phyloP scores from a whole-genome alignment of 2,888 invertebrate genomes.

The Cryptosula pallasiana region DNA sequence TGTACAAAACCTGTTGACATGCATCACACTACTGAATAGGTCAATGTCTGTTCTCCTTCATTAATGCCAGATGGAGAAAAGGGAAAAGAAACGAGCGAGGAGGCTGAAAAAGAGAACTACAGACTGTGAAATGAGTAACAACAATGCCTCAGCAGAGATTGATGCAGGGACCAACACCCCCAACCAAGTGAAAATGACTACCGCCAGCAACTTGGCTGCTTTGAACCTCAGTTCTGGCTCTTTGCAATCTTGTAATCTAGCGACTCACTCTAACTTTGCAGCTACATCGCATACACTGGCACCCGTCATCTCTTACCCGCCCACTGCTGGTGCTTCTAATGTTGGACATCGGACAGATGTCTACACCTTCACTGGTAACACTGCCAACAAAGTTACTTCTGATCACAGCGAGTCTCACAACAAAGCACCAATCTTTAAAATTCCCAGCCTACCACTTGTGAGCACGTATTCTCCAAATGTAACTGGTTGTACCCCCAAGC shows the following conservation, averaged over 20 bases:
- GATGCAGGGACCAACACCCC: neutral
- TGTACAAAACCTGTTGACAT: no score
- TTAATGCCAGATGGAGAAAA: neutral
- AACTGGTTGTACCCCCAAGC: neutral
- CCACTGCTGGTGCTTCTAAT: neutral
- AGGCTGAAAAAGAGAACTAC: neutral
- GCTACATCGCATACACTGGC: neutral
- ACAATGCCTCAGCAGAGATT: constrained; percentile 6
- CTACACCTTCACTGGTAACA: neutral
- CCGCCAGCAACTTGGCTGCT: neutral
- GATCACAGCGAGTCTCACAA: neutral
- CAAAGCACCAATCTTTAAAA: neutral
- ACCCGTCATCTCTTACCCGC: neutral
- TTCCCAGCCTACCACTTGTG: neutral
- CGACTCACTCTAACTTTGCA: neutral
- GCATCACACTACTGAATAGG: no score
- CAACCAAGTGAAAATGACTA: neutral
- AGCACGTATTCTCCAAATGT: neutral
- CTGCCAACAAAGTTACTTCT: neutral
- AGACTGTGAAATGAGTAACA: constrained; percentile 16
- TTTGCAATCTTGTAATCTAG: neutral
- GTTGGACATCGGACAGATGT: neutral
- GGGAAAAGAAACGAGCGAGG: neutral
- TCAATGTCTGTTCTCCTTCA: neutral
- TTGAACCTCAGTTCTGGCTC: no score